phyloP scores from a whole-genome alignment of 2,888 invertebrate species.

The Brenthis daphne region DNA sequence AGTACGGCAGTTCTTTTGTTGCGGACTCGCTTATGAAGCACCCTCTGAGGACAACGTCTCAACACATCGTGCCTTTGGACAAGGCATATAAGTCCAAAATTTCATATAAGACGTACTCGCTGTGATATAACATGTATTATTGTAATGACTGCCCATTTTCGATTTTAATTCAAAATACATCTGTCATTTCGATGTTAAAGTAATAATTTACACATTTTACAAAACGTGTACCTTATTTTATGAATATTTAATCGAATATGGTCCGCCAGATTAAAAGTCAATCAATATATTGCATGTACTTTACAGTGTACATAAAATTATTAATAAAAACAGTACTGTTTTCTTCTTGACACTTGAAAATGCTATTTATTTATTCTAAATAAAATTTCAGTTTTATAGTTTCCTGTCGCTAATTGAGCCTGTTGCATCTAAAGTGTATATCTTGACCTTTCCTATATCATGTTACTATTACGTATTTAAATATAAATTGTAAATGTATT shows the following conservation, averaged over 20 bases:
- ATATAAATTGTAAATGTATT: constrained; percentile 22
- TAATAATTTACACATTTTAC: neutral
- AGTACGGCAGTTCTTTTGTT: constrained; percentile 70
- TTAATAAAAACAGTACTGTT: constrained; percentile 43
- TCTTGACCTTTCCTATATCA: no score
- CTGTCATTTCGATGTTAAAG: neutral
- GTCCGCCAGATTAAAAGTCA: constrained; percentile 55
- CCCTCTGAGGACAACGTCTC: constrained; percentile 66
- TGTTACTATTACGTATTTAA: no score
- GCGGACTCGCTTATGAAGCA: constrained; percentile 62
- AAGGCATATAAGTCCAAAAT: constrained; percentile 51
- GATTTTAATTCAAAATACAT: neutral
- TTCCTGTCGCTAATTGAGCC: no score
- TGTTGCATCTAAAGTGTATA: no score
- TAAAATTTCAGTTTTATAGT: constrained; percentile 11
- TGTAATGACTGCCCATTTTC: constrained; percentile 54
- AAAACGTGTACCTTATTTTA: constrained; percentile 8
- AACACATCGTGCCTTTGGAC: constrained; percentile 39
- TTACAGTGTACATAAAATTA: constrained; percentile 61
- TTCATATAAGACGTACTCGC: constrained; percentile 19
- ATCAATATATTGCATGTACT: constrained; percentile 46
- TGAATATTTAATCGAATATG: constrained; percentile 42
- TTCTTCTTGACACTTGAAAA: constrained; percentile 3
- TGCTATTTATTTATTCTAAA: constrained; percentile 10
- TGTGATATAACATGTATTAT: constrained; percentile 43